Base-by-base conservation (phyloP, 2,113 vertebrate genomes). In the Atlantisia rogersi region DNA sequence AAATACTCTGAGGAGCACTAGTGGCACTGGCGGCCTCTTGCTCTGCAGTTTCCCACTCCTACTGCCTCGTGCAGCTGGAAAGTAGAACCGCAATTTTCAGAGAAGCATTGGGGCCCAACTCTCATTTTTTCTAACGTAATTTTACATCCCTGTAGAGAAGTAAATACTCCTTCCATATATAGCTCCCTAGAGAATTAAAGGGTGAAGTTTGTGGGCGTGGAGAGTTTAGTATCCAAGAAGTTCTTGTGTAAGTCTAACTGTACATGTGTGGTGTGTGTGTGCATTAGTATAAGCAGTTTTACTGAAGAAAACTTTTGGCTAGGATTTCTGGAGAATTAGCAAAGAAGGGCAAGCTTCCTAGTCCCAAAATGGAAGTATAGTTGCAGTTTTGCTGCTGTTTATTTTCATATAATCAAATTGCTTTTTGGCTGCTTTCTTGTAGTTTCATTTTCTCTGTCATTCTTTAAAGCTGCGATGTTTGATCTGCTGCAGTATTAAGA, bases 41-140 rank as follows among this genome's bases (percentile, higher is more conserved):
- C 42, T 68, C 70, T 62, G 48, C 86, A 88, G 58, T 95, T 96
- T 96, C 93, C 94, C 91, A 88, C 93, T 96, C 94, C 76, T 58
- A n/a, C 88, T 77, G 76, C 74, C 64, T 90, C 53, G 70, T 91
- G 82, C 60, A 94, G 82, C 91, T 73, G 60, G 77, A 58, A 62
- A 88, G 63, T 2, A 39, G 59, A 46, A 85, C 5, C 9, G 69
- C 39, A 92, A 68, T 70, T 86, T 79, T 82, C 90, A 90, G 62
- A 18, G 62, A 40, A 78, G 50, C 42, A 29, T 48, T 1, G 1
- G 44, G 69, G 48, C 58, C 78, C 62, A n/a, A 29, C n/a, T 91
- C 68, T 88, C 12, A 1, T 90, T 93, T 92, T 88, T 62, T 76
- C 28, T 88, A 78, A 50, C 81, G 81, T 81, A n/a, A 12, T 83